Percentiles rank a stretch among this genome's conserved stretches.
These are phyloP conservation scores for Hirtodrosophila duncani DNA, from an alignment of 2,888 invertebrate genomes.

Conservation along the genomic window DNA sequence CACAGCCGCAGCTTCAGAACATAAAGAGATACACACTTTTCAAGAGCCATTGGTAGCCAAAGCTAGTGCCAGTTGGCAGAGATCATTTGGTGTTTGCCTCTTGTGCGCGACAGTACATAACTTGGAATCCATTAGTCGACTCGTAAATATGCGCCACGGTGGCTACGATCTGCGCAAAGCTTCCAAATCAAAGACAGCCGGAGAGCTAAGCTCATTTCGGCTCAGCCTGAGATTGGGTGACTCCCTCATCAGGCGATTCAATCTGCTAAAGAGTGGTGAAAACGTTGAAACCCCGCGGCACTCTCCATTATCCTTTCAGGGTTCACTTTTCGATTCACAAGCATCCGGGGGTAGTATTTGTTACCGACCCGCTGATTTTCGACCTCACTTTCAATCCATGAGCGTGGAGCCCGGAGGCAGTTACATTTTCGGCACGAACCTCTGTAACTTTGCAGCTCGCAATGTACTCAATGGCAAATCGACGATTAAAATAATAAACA, in stretches of 20 bases:
- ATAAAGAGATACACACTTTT: conserved; percentile 30
- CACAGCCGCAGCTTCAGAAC: conserved; percentile 12
- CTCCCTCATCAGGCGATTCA: conserved; percentile 55
- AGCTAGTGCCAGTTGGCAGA: conserved; percentile 9
- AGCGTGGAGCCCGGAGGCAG: conserved; percentile 41
- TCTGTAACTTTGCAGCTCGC: conserved; percentile 71
- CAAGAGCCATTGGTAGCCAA: conserved; percentile 38
- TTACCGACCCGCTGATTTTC: conserved; percentile 73
- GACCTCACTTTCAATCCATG: conserved; percentile 45
- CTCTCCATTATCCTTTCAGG: conserved; percentile 77
- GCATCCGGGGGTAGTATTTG: conserved; percentile 33
- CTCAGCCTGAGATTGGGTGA: conserved; percentile 72
- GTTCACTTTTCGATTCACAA: conserved; percentile 74
- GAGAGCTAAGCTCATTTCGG: conserved; percentile 65
- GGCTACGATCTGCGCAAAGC: conserved; percentile 77
- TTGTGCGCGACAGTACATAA: conserved; percentile 33
- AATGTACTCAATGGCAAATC: conserved; percentile 75
- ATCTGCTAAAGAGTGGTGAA: conserved; percentile 7
- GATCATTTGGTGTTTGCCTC: conserved; percentile 43
- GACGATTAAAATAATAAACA: conserved; percentile 67
- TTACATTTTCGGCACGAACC: conserved; percentile 74
- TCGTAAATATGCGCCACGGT: conserved; percentile 76
- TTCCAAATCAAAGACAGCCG: conserved; percentile 65
- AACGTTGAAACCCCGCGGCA: conserved; percentile 47
- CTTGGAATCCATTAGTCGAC: not conserved